Conservation (phyloP, 2,113 vertebrate species). For the Arenaria interpres region DNA sequence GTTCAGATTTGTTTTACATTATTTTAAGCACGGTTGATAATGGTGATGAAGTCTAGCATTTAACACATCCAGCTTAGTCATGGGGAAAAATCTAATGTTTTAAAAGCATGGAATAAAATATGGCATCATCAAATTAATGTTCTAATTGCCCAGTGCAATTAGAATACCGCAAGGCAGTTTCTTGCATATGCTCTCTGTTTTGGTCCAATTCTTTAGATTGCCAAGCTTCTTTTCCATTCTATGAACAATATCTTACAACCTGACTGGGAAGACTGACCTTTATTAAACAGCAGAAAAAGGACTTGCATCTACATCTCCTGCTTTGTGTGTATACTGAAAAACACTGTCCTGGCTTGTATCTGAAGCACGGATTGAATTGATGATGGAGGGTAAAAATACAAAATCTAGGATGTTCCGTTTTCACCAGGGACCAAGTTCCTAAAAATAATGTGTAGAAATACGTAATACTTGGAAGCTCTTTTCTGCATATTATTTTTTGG, state of each 20-base stretch:
- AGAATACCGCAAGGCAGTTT: neutral
- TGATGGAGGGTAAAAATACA: neutral
- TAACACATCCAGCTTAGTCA: neutral
- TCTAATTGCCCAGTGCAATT: neutral
- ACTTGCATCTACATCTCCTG: neutral
- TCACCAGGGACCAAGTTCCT: neutral
- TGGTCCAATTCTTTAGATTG: neutral
- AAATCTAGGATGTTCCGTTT: neutral
- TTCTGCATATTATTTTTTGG: neutral
- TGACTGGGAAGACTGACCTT: neutral
- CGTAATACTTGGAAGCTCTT: fast-evolving
- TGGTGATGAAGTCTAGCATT: neutral
- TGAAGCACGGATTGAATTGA: neutral
- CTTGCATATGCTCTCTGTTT: neutral
- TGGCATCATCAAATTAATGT: fast-evolving
- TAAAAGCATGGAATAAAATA: neutral
- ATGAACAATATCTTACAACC: neutral
- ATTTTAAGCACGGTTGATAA: neutral
- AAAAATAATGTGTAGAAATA: neutral
- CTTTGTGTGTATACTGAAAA: neutral
- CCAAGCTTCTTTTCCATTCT: neutral
- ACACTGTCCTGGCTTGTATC: neutral
- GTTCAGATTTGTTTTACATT: neutral
- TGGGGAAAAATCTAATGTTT: neutral
- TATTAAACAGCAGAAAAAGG: neutral